Percentiles rank a stretch among this genome's conserved stretches.
phyloP scores from a whole-genome alignment of 2,113 vertebrate species.

The Anolis carolinensis region DNA sequence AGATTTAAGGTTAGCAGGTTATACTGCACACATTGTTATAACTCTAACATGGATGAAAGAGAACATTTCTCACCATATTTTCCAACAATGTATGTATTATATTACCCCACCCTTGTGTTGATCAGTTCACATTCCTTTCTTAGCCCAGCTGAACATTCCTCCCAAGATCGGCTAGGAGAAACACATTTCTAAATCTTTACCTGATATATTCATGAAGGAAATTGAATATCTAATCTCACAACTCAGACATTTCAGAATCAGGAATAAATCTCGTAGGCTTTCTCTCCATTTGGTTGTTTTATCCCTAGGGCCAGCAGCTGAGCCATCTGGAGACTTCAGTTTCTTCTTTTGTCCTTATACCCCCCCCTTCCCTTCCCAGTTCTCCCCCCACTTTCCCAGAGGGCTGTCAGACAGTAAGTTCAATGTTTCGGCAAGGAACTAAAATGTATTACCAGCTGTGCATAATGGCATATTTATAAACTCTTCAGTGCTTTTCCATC shows the following conservation, averaged over 20 bases:
- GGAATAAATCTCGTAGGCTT: background rate
- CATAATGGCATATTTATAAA: conserved; percentile 27
- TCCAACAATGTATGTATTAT: background rate
- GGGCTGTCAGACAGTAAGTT: background rate
- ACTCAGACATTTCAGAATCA: background rate
- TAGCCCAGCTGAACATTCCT: background rate
- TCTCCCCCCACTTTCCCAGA: background rate
- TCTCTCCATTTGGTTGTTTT: background rate
- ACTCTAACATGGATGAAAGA: background rate
- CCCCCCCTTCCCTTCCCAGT: no score
- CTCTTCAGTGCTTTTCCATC: background rate
- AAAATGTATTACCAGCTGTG: conserved; percentile 29
- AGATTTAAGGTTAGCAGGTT: background rate
- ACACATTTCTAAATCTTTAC: background rate
- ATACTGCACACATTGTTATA: background rate
- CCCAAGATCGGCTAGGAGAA: conserved; percentile 13
- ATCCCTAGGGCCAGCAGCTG: conserved; percentile 16
- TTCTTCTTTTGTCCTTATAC: background rate
- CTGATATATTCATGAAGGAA: background rate
- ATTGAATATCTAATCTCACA: background rate
- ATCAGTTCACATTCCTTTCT: background rate
- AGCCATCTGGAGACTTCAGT: conserved; percentile 11
- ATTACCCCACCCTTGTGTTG: background rate
- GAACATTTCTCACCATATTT: background rate
- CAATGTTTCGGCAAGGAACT: conserved; percentile 16